These are phyloP conservation scores for Monochamus alternatus DNA, from an alignment of 2,888 invertebrate species.

Conservation along the genomic window DNA sequence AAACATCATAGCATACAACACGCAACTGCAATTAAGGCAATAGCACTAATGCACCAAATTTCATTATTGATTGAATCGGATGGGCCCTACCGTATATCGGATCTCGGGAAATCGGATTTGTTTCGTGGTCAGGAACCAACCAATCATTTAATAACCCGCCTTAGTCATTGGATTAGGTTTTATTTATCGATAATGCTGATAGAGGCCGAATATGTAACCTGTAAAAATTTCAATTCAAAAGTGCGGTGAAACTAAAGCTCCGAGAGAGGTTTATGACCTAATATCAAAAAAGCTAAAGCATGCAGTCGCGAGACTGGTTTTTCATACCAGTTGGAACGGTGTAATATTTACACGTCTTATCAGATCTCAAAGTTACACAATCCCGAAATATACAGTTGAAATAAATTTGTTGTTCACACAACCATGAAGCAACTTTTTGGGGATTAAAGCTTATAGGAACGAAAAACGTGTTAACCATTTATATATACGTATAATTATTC, in stretches of 20 bases:
- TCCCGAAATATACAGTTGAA: too few species aligned
- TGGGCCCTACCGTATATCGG: slow-evolving; percentile 11
- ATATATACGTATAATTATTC: neutral
- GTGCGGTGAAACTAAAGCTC: too few species aligned
- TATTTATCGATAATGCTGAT: neutral
- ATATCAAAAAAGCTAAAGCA: too few species aligned
- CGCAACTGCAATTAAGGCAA: neutral
- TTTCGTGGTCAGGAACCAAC: slow-evolving; percentile 10
- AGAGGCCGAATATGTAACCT: neutral
- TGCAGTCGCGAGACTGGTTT: too few species aligned
- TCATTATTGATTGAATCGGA: slow-evolving; percentile 21
- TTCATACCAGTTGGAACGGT: too few species aligned
- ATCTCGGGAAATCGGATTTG: slow-evolving; percentile 12
- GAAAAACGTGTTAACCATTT: too few species aligned
- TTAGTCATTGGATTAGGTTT: neutral
- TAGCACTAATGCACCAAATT: slow-evolving; percentile 19
- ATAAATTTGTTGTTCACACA: too few species aligned
- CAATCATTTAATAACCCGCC: slow-evolving; percentile 3
- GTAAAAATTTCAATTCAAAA: too few species aligned
- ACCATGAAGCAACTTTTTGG: too few species aligned
- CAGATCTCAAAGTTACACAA: too few species aligned
- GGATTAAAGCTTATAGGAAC: neutral
- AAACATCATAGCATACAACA: neutral
- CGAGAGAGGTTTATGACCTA: too few species aligned
- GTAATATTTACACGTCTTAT: too few species aligned